Evolutionary conservation across 2,113 vertebrate species (phyloP), one percentile per base, ranked within the genome.

Genomic region (Lontra canadensis): DNA sequence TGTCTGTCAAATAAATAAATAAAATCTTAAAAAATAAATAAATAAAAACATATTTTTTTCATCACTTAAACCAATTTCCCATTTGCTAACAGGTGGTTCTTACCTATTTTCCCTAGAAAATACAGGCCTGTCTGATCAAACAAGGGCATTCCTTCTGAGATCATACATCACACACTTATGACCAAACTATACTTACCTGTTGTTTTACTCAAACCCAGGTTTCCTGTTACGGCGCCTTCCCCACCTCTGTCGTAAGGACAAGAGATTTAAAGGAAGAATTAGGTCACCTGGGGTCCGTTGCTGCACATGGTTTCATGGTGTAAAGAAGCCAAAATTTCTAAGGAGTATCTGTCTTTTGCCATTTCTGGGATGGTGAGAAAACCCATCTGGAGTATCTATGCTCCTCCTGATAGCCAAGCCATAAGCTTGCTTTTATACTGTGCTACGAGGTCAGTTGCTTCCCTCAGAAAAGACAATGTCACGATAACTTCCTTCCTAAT

Each of bases 401-500:
- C 61, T n/a, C 87, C 57, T 94, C 79, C n/a, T 65, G 65, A 93
- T 57, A 89, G 78, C 26, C 65, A 86, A 49, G 61, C 63, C 82
- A 25, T 15, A 6, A 71, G 52, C 85, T 65, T 93, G 49, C 73
- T 91, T 96, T 90, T 81, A 36, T 57, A 55, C 15, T 52, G 34
- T 13, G 61, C 61, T 86, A 6, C 57, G 34, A 97, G 90, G 47
- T 74, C 71, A 92, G 18, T 93, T 55, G 52, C 44, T 29, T 52
- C 57, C 90, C 96, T 95, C 42, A 26, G 74, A 90, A 55, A 95
- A 94, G 47, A 17, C 7, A 57, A 74, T 55, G 97, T 95, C 95
- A 83, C 71, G 47, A 95, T 79, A 78, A 96, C 91, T 95, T 20
- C 52, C 95, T 97, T 88, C 59, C 82, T 90, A 39, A 71, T 90